phyloP scores from a whole-genome alignment of 2,888 invertebrate species.

The Boloria euphrosyne region DNA sequence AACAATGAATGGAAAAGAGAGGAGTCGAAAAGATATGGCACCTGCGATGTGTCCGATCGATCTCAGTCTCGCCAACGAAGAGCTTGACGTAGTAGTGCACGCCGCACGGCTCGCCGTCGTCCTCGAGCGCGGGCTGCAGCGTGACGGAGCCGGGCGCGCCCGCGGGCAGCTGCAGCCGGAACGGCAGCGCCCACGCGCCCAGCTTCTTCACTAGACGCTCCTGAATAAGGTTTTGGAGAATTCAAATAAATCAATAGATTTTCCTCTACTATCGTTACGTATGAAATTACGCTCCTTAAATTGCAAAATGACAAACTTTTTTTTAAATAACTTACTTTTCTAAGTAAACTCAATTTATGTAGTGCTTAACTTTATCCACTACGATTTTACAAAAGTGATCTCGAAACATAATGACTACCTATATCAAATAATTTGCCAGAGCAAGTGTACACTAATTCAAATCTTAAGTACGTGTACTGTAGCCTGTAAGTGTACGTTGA shows the following conservation, averaged over 20 bases:
- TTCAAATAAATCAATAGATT: background rate
- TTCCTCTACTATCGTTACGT: no score
- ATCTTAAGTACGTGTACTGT: background rate
- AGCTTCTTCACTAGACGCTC: slow-evolving; percentile 93
- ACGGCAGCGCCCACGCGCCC: slow-evolving; percentile 92
- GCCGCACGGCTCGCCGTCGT: slow-evolving; percentile 94
- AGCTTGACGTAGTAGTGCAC: slow-evolving; percentile 96
- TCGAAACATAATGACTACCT: no score
- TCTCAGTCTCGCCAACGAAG: slow-evolving; percentile 90
- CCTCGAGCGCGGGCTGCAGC: slow-evolving; percentile 92
- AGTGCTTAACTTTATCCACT: no score
- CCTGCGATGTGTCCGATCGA: slow-evolving; percentile 91
- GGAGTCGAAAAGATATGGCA: slow-evolving; percentile 34
- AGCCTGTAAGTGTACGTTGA: slow-evolving; percentile 9
- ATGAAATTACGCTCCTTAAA: no score
- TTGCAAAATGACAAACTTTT: no score
- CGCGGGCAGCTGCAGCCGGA: slow-evolving; percentile 90
- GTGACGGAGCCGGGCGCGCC: slow-evolving; percentile 96
- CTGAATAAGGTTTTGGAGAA: slow-evolving; percentile 57
- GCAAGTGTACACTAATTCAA: background rate
- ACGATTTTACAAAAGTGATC: no score
- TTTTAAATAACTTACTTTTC: no score
- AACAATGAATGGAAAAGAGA: no score
- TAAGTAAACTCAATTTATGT: no score
- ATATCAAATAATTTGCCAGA: no score